These are phyloP conservation scores for Oryctes rhinoceros DNA, from an alignment of 1,140 invertebrate genomes.

Conservation along the genomic window DNA sequence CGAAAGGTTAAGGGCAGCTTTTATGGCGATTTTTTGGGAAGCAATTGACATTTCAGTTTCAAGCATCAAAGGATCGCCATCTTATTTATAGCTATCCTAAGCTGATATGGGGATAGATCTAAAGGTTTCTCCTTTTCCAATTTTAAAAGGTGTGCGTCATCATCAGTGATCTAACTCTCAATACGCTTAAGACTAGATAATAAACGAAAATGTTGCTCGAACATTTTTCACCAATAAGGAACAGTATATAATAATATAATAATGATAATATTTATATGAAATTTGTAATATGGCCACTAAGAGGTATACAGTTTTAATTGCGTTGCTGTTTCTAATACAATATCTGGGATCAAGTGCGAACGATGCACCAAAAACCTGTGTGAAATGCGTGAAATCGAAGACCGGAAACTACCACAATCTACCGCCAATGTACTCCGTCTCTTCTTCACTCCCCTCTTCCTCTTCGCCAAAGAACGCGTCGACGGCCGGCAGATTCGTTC, in stretches of 20 bases:
- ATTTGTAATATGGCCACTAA: constrained; percentile 23
- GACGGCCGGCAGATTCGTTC: background rate
- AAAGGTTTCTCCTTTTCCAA: background rate
- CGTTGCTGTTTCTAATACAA: constrained; percentile 21
- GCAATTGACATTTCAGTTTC: too few species aligned
- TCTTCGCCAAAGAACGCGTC: background rate
- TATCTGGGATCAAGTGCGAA: constrained; percentile 34
- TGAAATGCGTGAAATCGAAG: constrained; percentile 27
- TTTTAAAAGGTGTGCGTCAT: background rate
- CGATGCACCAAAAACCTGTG: constrained; percentile 23
- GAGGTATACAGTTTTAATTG: constrained; percentile 27
- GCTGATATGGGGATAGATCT: background rate
- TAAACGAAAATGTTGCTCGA: constrained; percentile 14
- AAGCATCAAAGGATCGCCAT: too few species aligned
- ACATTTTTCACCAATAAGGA: constrained; percentile 12
- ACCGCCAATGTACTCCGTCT: background rate
- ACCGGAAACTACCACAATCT: constrained; percentile 7
- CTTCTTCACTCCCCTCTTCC: background rate
- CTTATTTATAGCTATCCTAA: too few species aligned
- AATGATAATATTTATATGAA: constrained; percentile 26
- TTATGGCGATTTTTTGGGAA: too few species aligned
- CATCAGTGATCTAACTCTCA: background rate
- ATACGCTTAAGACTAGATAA: constrained; percentile 37
- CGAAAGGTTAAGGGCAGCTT: too few species aligned
- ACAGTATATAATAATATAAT: constrained; percentile 24